Evolutionary conservation across 2,113 vertebrate genomes (phyloP).

Genomic region (human (Homo sapiens)): DNA sequence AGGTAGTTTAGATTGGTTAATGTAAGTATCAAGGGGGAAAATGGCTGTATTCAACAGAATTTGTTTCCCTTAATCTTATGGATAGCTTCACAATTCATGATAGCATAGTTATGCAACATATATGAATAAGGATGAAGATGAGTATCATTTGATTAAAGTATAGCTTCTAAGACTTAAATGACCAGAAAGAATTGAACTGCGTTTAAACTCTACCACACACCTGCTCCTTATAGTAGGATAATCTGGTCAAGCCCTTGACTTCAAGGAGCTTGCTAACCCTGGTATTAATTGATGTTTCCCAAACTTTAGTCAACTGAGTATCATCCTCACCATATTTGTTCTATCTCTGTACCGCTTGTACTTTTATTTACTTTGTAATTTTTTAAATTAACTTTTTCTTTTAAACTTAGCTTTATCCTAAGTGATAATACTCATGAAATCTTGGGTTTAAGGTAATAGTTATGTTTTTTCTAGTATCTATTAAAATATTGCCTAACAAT

Average conservation of each 20-base stretch:
- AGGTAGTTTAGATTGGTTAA: constrained; percentile 32
- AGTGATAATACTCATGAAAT: constrained; percentile 2
- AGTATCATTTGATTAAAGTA: not conserved
- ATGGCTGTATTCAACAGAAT: not conserved
- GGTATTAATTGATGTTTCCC: not conserved
- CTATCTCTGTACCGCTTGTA: not conserved
- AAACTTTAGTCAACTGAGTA: not conserved
- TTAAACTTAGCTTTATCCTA: constrained; percentile 36
- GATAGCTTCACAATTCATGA: not conserved
- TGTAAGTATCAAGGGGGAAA: constrained; percentile 9
- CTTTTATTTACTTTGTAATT: constrained; percentile 40
- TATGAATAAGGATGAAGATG: not conserved
- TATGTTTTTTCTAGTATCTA: not conserved
- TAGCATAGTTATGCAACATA: not conserved
- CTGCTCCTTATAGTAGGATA: not conserved
- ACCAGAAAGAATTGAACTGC: constrained; percentile 10
- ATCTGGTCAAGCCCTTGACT: not conserved
- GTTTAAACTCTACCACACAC: not conserved
- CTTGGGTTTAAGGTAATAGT: constrained; percentile 20
- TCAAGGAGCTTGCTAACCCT: not conserved
- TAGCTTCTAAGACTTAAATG: constrained; percentile 27
- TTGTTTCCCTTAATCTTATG: constrained; percentile 14
- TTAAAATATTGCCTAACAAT: constrained; percentile 24
- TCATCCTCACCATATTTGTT: constrained; percentile 27
- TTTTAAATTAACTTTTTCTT: not conserved